These are phyloP conservation scores for Myotis findleyi DNA, from an alignment of 2,797 vertebrate genomes.

Conservation along the genomic window DNA sequence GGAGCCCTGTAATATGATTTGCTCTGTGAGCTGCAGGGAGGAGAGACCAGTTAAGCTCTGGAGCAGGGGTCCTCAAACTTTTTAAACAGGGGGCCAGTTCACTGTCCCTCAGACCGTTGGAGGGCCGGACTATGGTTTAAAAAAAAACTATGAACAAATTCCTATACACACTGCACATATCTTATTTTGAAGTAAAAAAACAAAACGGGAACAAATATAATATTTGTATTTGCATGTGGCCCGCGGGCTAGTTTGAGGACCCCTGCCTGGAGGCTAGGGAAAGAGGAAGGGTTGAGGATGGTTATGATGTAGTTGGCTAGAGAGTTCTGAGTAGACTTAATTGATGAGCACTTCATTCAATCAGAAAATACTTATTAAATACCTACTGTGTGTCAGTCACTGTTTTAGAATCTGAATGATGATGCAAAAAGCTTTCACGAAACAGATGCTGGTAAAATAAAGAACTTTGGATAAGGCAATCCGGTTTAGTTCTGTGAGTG, in stretches of 20 bases:
- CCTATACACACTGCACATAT: no score
- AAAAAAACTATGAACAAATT: no score
- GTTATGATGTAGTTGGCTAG: neutral
- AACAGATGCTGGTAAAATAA: neutral
- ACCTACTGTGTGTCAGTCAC: neutral
- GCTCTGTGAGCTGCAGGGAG: neutral
- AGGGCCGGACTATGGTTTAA: no score
- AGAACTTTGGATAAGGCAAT: neutral
- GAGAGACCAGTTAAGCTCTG: no score
- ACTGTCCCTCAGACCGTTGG: no score
- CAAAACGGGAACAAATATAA: no score
- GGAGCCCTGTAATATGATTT: neutral
- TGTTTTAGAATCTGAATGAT: neutral
- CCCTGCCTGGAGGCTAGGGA: neutral
- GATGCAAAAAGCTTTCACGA: neutral
- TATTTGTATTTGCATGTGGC: no score
- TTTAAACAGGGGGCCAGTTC: no score
- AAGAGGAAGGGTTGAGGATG: neutral
- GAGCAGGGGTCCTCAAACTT: no score
- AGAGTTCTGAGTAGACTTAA: neutral
- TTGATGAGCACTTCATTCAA: neutral
- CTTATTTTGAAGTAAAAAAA: no score
- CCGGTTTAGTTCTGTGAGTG: neutral
- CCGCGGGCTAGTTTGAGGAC: no score
- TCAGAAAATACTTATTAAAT: slow-evolving; percentile 19